phyloP scores from a whole-genome alignment of 2,113 vertebrate species.

The Dunckerocampus dactyliophorus region DNA sequence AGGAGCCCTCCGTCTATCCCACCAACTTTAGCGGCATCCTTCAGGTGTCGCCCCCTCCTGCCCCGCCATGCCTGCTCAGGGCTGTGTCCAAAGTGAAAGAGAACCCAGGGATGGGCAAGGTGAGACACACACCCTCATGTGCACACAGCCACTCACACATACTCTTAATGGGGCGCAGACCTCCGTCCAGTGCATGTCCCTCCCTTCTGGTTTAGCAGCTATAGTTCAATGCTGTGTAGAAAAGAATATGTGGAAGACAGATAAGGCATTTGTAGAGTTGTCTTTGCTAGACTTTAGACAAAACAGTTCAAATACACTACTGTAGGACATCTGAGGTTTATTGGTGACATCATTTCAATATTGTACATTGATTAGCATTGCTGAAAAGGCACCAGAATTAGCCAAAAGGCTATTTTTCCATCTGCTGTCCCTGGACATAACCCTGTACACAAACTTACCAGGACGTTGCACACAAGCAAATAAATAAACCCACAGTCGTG shows the following conservation, averaged over 20 bases:
- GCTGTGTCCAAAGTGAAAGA: slow-evolving; percentile 96
- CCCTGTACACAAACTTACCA: not conserved
- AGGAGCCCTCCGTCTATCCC: slow-evolving; percentile 87
- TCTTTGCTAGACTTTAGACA: no score
- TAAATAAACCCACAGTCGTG: not conserved
- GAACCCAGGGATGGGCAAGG: slow-evolving; percentile 96
- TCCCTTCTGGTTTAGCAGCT: no score
- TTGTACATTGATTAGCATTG: no score
- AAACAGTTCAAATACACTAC: no score
- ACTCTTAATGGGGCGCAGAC: no score
- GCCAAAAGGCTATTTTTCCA: no score
- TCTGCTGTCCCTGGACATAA: not conserved
- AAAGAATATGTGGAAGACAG: no score
- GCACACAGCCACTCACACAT: slow-evolving; percentile 20
- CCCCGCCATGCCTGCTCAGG: slow-evolving; percentile 92
- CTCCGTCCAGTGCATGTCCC: not conserved
- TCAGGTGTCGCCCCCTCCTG: slow-evolving; percentile 86
- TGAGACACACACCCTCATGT: slow-evolving; percentile 49
- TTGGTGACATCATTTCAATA: no score
- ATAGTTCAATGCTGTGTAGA: no score
- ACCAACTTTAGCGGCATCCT: slow-evolving; percentile 94
- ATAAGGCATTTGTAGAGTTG: no score
- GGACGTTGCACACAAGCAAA: not conserved
- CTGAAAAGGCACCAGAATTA: no score
- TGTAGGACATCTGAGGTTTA: no score